Evolutionary conservation across 1,140 invertebrate species (phyloP), one percentile per base, ranked within the genome.

Genomic region (Lordiphosa mommai): DNA sequence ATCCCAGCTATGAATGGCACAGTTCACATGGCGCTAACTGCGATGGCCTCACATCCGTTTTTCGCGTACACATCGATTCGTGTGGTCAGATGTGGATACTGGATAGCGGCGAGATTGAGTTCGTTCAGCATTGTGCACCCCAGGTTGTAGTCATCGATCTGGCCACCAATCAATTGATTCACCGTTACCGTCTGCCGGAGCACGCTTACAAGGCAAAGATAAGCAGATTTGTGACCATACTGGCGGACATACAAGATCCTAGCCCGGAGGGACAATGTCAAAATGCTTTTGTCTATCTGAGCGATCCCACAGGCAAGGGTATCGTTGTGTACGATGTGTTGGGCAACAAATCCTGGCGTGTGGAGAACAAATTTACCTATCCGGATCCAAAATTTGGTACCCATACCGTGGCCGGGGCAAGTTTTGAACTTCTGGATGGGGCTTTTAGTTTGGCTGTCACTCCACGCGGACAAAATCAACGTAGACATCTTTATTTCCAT

Each of bases 251-350:
- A 3, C 12, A 33, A 2, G 77, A 82, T 51, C 67, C 73, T 0
- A 51, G 58, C 5, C 84, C 61, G 0, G 51, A 67, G 5, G 72
- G 86, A 0, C 87, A 90, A n/a, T 95, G 94, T 69, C 32, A 67
- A 0, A 89, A 94, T 33, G 92, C 93, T 0, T 93, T 91, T 56
- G 93, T 94, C 7, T 96, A 96, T 65, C 90, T 95, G 5, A 93
- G 94, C 0, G 94, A 96, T 68, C 93, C 94, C 1, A 91, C 91
- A 0, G 91, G 91, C 2, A 94, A 91, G 76, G 91, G 90, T 0
- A 60, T 96, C 1, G 73, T 95, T 0, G 94, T 95, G 3, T 94
- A 94, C 53, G 93, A 95, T 73, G 90, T 91, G 1, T 56, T 65
- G 0, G 86, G 86, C 1, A 69, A 90, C 13, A 88, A 65, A 17